Base-by-base conservation (phyloP, 30 jellyfish, hydroid and myxozoan species). In the Catostylus mosaicus region DNA sequence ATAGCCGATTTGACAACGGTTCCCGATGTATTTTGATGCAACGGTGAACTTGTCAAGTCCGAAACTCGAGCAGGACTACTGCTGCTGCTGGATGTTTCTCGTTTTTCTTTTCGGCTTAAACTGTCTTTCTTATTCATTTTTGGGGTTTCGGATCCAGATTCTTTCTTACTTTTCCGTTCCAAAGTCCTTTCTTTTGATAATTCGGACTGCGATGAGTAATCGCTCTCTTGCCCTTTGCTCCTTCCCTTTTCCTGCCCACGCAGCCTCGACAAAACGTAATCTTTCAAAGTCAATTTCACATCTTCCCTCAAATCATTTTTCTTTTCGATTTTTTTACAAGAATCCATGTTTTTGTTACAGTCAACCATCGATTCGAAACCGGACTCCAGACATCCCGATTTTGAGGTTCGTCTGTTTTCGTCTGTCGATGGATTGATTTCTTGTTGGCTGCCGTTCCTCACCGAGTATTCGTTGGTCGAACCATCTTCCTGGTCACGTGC, bases 201-300 rank as follows among this genome's bases (percentile, higher is more conserved):
- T 47, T 83, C 93, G 12, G 45, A 77, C 72, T 48, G 77, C 12
- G 82, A 59, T 0, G 81, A 43, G 16, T 83, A 51, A 61, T 60
- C 87, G 60, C 93, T 70, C 3, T 70, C 87, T 12, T 31, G 56
- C 9, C 63, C 50, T n/a, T 72, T 70, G 38, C 60, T 29, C 48
- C 68, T 71, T 22, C 45, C 31, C 62, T 83, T 73, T 18, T 73
- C 87, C 29, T 83, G 87, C 5, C 93, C 93, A 23, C 93, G 93
- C 40, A 83, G 50, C 12, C 82, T 45, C 61, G 93, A 71, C 71
- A 83, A 54, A 7, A 83, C 93, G 43, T 83, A 83, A 22, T 73
- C 87, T 29, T 83, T 83, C 65, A 83, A 70, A 60, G 85, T 83
- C 36, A 62, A 27, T 73, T 71, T 83, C 67, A 83, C 87, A 6